phyloP scores from a whole-genome alignment of 2,113 vertebrate species.

The Chlorocebus sabaeus region DNA sequence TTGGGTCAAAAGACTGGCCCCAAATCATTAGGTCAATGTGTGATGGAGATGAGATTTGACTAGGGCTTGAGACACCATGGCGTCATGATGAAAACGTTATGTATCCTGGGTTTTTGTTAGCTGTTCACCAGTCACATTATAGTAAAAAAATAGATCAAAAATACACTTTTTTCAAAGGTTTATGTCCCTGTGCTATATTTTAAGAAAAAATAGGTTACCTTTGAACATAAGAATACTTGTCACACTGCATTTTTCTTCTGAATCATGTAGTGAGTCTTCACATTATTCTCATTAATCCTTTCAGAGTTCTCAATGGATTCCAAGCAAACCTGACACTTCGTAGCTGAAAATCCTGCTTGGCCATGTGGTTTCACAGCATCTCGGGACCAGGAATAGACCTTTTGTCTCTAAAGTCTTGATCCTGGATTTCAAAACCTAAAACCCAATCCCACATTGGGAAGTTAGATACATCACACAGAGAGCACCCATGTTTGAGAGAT shows the following conservation, averaged over 20 bases:
- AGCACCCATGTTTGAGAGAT: not conserved
- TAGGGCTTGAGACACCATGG: not conserved
- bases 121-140: not conserved
- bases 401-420: constrained; percentile 26
- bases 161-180: not conserved
- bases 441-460: not conserved
- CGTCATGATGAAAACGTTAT: not conserved
- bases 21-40: not conserved
- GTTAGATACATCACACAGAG: not conserved
- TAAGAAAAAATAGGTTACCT: constrained; percentile 57
- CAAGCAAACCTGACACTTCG: not conserved
- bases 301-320: constrained; percentile 10
- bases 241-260: constrained; percentile 34
- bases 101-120: not conserved
- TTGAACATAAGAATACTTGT: constrained; percentile 54
- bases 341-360: not conserved
- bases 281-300: constrained; percentile 42
- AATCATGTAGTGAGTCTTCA: constrained; percentile 20
- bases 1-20: not conserved
- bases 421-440: constrained; percentile 16
- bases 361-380: not conserved
- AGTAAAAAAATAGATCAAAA: constrained; percentile 30
- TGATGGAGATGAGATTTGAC: not conserved
- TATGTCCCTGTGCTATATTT: constrained; percentile 26
- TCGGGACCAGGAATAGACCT: not conserved